A percentile compares a stretch with the other conserved stretches of the same genome.
phyloP scores from a whole-genome alignment of 2,113 vertebrate species.

The Platanista minor region DNA sequence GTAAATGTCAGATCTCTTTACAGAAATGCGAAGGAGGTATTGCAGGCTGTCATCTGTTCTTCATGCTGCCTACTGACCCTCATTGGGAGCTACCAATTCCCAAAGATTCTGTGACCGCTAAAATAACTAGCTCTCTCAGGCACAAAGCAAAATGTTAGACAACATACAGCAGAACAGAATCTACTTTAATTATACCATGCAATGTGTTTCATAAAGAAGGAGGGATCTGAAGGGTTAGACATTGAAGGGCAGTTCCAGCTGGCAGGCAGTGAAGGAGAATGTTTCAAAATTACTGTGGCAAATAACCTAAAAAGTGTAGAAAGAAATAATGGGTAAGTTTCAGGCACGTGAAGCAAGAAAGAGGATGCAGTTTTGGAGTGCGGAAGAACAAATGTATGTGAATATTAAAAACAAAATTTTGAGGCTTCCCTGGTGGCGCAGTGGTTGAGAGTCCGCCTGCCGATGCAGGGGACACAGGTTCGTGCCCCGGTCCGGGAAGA shows the following conservation, averaged over 20 bases:
- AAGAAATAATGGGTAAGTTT: background rate
- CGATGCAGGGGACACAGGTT: no score
- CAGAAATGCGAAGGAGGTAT: slow-evolving; percentile 76
- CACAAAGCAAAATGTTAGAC: slow-evolving; percentile 69
- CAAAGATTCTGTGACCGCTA: slow-evolving; percentile 54
- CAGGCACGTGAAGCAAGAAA: background rate
- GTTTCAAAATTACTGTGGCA: slow-evolving; percentile 36
- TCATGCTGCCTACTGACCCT: slow-evolving; percentile 75
- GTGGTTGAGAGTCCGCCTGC: no score
- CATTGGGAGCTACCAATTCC: slow-evolving; percentile 59
- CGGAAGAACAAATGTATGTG: background rate
- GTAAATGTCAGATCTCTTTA: slow-evolving; percentile 78
- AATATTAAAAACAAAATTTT: background rate
- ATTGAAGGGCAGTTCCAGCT: slow-evolving; percentile 68
- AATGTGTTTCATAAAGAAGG: slow-evolving; percentile 48
- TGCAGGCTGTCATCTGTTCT: slow-evolving; percentile 74
- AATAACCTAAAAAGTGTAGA: slow-evolving; percentile 29
- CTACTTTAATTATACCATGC: slow-evolving; percentile 61
- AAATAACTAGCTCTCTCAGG: slow-evolving; percentile 68
- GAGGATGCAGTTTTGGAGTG: background rate
- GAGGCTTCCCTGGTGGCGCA: no score
- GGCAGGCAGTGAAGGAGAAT: slow-evolving; percentile 54
- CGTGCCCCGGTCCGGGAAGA: no score
- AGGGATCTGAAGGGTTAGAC: slow-evolving; percentile 49
- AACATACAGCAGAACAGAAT: slow-evolving; percentile 59